A percentile compares a stretch with the other conserved stretches of the same genome.
Evolutionary conservation across 1,140 invertebrate species (phyloP).

Genomic region (Drosophila sp.): DNA sequence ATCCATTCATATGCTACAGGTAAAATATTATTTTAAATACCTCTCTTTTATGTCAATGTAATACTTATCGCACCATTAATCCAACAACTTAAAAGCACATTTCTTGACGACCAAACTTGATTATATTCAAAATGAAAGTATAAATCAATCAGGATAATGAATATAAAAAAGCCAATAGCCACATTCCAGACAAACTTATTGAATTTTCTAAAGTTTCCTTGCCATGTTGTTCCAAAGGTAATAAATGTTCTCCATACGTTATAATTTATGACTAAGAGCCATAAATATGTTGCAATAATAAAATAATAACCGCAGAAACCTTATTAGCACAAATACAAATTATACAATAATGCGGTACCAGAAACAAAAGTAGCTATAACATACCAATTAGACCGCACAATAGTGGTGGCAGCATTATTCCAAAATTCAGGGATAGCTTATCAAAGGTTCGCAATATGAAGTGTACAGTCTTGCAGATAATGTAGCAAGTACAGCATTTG

Average conservation of each 20-base stretch:
- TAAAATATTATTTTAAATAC: not conserved
- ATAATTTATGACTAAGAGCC: slow-evolving; percentile 8
- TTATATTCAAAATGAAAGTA: not conserved
- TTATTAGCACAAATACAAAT: not conserved
- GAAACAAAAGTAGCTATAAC: not conserved
- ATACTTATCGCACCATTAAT: slow-evolving; percentile 1
- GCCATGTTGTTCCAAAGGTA: not conserved
- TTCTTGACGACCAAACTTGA: not conserved
- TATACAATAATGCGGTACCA: not conserved
- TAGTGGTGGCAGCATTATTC: not conserved
- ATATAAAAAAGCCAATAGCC: not conserved
- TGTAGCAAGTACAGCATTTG: slow-evolving; percentile 10
- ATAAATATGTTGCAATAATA: not conserved
- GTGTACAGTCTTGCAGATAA: slow-evolving; percentile 7
- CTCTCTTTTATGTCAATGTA: not conserved
- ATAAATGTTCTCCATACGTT: slow-evolving; percentile 10
- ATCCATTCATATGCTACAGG: not conserved
- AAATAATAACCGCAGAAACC: not conserved
- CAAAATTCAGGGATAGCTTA: not conserved
- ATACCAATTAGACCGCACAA: not conserved
- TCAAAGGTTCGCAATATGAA: not conserved
- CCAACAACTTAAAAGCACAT: not conserved
- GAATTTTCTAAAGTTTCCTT: not conserved
- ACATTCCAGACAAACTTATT: not conserved
- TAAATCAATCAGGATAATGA: not conserved